A percentile compares a stretch with the other conserved stretches of the same genome.
These are phyloP conservation scores for Smutsia temminckii DNA, from an alignment of 2,797 vertebrate species.

Conservation along the genomic window DNA sequence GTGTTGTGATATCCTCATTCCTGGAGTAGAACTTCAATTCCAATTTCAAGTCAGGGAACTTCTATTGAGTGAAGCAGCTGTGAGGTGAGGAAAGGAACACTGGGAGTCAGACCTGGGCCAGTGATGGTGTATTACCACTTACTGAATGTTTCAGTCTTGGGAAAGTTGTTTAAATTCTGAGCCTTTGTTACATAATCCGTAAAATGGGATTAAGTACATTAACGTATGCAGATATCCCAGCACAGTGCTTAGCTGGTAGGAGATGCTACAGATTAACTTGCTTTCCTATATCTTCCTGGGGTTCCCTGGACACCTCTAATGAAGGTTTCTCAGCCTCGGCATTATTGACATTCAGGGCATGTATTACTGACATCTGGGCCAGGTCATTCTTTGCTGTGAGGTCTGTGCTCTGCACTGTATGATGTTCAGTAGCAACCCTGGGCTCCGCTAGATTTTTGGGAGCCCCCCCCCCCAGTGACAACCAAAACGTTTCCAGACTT, in stretches of 20 bases:
- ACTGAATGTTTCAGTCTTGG: not conserved
- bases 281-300: not conserved
- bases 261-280: not conserved
- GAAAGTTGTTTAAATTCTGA: not conserved
- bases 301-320: not conserved
- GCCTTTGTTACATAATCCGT: not conserved
- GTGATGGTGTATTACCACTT: not conserved
- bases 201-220: not conserved
- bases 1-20: no score
- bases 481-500: not conserved
- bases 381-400: not conserved
- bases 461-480: not conserved
- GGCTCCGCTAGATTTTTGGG: not conserved
- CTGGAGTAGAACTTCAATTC: not conserved
- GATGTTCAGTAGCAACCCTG: not conserved
- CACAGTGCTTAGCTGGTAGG: not conserved
- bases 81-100: not conserved
- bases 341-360: not conserved
- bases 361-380: no score
- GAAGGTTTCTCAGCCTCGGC: not conserved
- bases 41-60: conserved; percentile 39
- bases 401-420: not conserved
- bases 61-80: not conserved
- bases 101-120: not conserved
- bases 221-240: not conserved